Evolutionary conservation across 1,140 invertebrate species (phyloP), one percentile per base, ranked within the genome.

Genomic region (Drosophila pachea): DNA sequence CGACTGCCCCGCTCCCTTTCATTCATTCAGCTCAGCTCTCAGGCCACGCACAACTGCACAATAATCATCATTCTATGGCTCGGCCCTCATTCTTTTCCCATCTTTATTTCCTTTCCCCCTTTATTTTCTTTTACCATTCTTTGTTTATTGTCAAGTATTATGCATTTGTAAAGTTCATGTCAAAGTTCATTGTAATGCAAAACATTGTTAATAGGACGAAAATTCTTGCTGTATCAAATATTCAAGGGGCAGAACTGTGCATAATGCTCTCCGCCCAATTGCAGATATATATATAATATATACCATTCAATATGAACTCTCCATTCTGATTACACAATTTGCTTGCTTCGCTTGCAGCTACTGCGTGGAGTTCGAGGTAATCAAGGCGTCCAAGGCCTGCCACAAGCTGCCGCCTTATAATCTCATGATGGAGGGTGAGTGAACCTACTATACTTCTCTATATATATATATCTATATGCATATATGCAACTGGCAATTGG

Each of bases 341-440:
- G 22, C n/a, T 12, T 29, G 16, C 12, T 2, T 4, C 22, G 4
- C 7, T 77, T 94, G 45, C 92, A 96, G 95, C 83, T 96, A 96
- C 87, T 96, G 95, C 84, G 94, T 95, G 4, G 93, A 95, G 76
- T 96, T 95, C 76, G 93, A 95, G 89, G 93, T 96, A 11, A 91
- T 94, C 42, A 96, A 95, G 89, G 93, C 94, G 4, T 93, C 94
- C 4, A 95, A 95, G 74, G 94, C 94, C 3, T 96, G 95, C 83
- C 93, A 94, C 82, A 93, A 94, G 71, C 92, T 95, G 83, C 91
- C 92, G 6, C 92, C 92, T 16, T 95, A 94, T 77, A 92, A 92
- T 60, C 88, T 92, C 2, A 89, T 96, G 59, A 90, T 92, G 78
- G 94, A 96, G 93, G 95, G 95, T 94, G 90, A 78, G 68, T 55